These are phyloP conservation scores for Creontiades dilutus DNA, from an alignment of 2,888 invertebrate genomes.

Conservation along the genomic window DNA sequence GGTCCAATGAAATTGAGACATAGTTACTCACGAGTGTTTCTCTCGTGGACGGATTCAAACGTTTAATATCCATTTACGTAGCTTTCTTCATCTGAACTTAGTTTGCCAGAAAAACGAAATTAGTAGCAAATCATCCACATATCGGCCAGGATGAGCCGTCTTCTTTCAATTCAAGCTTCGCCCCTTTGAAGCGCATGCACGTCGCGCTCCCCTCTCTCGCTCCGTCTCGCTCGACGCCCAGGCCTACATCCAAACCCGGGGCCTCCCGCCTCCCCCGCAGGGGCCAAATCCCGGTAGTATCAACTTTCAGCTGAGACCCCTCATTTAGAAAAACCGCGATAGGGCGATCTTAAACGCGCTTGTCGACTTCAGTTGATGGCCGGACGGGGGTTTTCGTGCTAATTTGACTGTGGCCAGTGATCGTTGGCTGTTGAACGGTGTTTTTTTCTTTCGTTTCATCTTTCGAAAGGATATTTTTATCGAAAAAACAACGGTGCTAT, in stretches of 20 bases:
- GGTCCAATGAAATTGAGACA: too few species aligned
- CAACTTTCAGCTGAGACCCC: constrained; percentile 73
- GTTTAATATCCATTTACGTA: too few species aligned
- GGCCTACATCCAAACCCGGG: constrained; percentile 66
- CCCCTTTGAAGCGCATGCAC: background rate
- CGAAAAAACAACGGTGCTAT: background rate
- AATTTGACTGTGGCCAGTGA: constrained; percentile 37
- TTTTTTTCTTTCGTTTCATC: background rate
- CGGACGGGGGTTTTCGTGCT: constrained; percentile 8
- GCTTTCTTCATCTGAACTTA: too few species aligned
- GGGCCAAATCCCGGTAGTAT: constrained; percentile 72
- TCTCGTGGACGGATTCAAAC: too few species aligned
- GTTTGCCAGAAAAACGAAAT: too few species aligned
- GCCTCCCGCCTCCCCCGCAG: constrained; percentile 4
- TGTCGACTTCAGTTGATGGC: constrained; percentile 34
- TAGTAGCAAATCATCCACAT: too few species aligned
- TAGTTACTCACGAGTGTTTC: too few species aligned
- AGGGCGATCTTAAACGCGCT: constrained; percentile 11
- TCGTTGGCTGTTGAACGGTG: background rate
- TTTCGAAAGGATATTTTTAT: background rate
- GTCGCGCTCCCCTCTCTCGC: background rate
- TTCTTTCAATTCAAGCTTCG: background rate
- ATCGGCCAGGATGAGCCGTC: background rate
- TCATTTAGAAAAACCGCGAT: constrained; percentile 71
- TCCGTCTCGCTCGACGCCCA: background rate